Base-by-base conservation (phyloP, 2,113 vertebrate species). In the Neofelis nebulosa region DNA sequence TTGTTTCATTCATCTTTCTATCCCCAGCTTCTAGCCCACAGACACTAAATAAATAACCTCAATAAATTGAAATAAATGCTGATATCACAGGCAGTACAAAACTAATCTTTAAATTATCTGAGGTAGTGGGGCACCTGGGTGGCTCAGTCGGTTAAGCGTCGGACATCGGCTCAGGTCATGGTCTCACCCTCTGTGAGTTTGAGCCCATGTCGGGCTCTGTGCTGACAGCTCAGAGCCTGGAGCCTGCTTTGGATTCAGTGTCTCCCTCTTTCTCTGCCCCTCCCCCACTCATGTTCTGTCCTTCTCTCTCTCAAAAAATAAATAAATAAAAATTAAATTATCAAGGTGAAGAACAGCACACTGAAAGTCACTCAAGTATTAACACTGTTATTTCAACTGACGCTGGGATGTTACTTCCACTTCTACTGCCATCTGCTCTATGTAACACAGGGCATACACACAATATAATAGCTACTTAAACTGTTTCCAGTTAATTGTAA, bases 381-480 rank as follows among this genome's bases (percentile, higher is more conserved):
- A 91, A 97, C 80, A 90, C 48, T 96, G 66, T 98, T 98, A 97
- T 96, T 97, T 94, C 66, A 97, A 95, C 92, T 86, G 93, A 97
- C 95, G 97, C 89, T 94, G 74, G 45, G 82, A 85, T 4, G 36
- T 88, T 91, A 96, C 88, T 97, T 98, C 65, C 94, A 97, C 89
- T 96, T 98, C 74, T 94, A 55, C 31, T 97, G 89, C 79, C 94
- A 98, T 94, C 83, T 97, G 76, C 25, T 98, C 79, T 94, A 74
- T 89, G 71, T 92, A 97, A 97, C 29, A 41, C 91, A 91, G 87
- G 0, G 4, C 31, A 86, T 80, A 97, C 33, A 97, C 91, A 87
- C 91, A 97, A 96, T 93, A 96, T 74, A 98, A 95, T 68, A 97
- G 88, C 48, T 97, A 96, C 94, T 98, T 97, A 98, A 97, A 82